Evolutionary conservation across 2,888 invertebrate genomes (phyloP).

Genomic region (Ptychoptera albimana): DNA sequence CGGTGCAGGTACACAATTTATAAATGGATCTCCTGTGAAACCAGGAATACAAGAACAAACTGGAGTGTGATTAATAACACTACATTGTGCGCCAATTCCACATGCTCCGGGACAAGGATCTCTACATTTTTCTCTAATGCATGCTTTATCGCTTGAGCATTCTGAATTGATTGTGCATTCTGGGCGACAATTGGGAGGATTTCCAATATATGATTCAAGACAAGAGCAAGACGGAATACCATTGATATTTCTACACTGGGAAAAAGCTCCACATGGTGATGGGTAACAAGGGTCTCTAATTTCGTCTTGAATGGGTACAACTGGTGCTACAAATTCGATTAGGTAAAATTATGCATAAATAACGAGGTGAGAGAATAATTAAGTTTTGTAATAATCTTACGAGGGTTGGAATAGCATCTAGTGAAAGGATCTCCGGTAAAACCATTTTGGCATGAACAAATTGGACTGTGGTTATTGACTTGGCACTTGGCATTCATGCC

Average conservation of each 20-base stretch:
- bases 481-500: conserved; percentile 53
- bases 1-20: conserved; percentile 39
- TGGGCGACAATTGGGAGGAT: conserved; percentile 61
- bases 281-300: conserved; percentile 42
- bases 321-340: conserved; percentile 14
- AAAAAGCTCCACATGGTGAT: conserved; percentile 64
- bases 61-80: conserved; percentile 69
- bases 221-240: conserved; percentile 55
- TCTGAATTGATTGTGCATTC: conserved; percentile 73
- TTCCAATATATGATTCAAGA: conserved; percentile 55
- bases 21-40: conserved; percentile 67
- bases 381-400: conserved; percentile 25
- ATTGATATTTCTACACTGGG: conserved; percentile 43
- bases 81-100: conserved; percentile 60
- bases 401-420: conserved; percentile 40
- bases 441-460: conserved; percentile 51
- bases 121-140: conserved; percentile 61
- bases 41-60: conserved; percentile 63
- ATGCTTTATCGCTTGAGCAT: conserved; percentile 56
- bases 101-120: conserved; percentile 71
- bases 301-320: conserved; percentile 16
- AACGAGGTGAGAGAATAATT: background rate
- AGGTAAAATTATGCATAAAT: conserved; percentile 13
- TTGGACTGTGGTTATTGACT: conserved; percentile 53
- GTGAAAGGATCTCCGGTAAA: conserved; percentile 48